Evolutionary conservation across 2,797 vertebrate species (phyloP).

Genomic region (Hemibagrus guttatus): DNA sequence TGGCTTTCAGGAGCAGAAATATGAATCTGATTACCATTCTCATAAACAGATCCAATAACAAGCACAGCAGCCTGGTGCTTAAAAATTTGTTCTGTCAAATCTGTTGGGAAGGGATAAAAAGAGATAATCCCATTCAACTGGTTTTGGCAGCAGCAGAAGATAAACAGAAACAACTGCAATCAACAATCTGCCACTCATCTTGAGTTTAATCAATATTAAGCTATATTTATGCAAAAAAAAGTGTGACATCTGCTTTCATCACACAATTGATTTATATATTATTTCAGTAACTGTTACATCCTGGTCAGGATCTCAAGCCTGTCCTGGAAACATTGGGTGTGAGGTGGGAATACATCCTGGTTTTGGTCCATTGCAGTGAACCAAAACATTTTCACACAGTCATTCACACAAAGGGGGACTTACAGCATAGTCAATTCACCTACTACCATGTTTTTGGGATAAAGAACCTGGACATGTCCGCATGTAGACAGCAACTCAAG

Average conservation of each 20-base stretch:
- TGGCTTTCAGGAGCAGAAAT: neutral
- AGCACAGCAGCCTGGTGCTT: neutral
- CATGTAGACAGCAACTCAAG: neutral
- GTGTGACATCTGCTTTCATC: neutral
- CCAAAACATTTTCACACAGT: neutral
- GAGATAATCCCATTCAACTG: neutral
- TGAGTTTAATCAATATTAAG: neutral
- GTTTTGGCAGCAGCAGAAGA: neutral
- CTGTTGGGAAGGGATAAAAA: too few relatives aligned
- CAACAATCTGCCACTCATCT: neutral
- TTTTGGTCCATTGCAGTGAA: neutral
- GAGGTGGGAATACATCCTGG: neutral
- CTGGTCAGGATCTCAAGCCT: neutral
- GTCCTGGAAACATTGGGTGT: neutral
- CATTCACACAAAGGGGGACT: neutral
- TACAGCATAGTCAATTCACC: neutral
- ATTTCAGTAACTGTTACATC: neutral
- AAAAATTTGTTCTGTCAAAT: neutral
- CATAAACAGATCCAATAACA: neutral
- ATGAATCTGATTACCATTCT: neutral
- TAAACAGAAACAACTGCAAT: neutral
- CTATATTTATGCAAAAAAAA: neutral
- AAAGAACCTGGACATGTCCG: neutral
- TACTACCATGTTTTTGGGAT: neutral
- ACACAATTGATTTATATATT: neutral